A percentile compares a stretch with the other conserved stretches of the same genome.
Evolutionary conservation across 2,113 vertebrate species (phyloP).

Genomic region (Balaenoptera acutorostrata): DNA sequence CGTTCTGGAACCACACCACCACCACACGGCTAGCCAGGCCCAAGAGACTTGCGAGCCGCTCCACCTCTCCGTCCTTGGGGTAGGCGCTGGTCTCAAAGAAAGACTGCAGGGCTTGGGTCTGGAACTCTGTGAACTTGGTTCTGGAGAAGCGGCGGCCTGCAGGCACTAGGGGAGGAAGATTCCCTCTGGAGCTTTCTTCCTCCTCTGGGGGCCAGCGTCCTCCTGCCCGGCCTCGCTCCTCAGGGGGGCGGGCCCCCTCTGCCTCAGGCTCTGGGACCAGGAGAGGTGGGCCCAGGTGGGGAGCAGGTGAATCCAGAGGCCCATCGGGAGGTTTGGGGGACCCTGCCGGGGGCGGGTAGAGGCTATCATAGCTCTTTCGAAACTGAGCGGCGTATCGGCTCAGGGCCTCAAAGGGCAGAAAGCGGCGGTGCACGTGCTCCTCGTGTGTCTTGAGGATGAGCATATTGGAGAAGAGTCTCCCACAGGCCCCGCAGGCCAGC

Average conservation of each 20-base stretch:
- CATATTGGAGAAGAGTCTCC: slow-evolving; percentile 81
- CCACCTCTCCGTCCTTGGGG: slow-evolving; percentile 79
- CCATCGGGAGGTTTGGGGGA: slow-evolving; percentile 36
- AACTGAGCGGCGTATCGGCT: slow-evolving; percentile 77
- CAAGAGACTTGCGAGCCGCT: slow-evolving; percentile 70
- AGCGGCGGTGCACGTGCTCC: slow-evolving; percentile 79
- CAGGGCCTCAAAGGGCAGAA: slow-evolving; percentile 79
- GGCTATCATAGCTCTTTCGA: slow-evolving; percentile 79
- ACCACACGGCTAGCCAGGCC: slow-evolving; percentile 78
- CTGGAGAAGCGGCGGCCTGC: slow-evolving; percentile 77
- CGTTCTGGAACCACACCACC: slow-evolving; percentile 82
- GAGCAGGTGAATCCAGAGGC: slow-evolving; percentile 54
- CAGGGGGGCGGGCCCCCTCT: not conserved
- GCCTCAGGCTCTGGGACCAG: slow-evolving; percentile 61
- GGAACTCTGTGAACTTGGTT: slow-evolving; percentile 80
- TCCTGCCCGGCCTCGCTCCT: slow-evolving; percentile 50
- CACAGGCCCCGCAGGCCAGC: slow-evolving; percentile 76
- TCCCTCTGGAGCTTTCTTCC: slow-evolving; percentile 57
- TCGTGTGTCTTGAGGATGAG: slow-evolving; percentile 81
- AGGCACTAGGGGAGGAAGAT: not conserved
- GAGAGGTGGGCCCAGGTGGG: slow-evolving; percentile 66
- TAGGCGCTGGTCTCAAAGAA: slow-evolving; percentile 81
- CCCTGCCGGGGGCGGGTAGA: slow-evolving; percentile 67
- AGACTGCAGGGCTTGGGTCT: slow-evolving; percentile 78
- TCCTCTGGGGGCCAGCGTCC: slow-evolving; percentile 66